Percentiles rank a stretch among this genome's conserved stretches.
phyloP scores from a whole-genome alignment of 2,797 vertebrate genomes.

The Cetoscarus ocellatus region DNA sequence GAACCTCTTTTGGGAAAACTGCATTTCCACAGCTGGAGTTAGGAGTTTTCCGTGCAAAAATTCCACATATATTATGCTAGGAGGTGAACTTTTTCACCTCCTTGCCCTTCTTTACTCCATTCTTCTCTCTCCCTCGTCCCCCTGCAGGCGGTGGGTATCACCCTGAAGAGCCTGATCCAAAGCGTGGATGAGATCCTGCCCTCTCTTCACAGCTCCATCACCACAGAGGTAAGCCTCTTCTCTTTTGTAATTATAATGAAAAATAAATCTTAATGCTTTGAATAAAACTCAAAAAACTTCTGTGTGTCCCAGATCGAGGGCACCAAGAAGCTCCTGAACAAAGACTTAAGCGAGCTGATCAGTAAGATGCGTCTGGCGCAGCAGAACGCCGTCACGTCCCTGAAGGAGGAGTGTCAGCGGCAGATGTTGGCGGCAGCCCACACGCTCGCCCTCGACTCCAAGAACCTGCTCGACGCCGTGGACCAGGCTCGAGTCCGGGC shows the following conservation, averaged over 20 bases:
- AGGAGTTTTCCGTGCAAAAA: too few species aligned
- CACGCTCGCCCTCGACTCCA: conserved; percentile 91
- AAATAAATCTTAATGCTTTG: background rate
- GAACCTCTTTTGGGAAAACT: too few species aligned
- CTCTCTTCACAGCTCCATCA: conserved; percentile 85
- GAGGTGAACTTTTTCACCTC: background rate
- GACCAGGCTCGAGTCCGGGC: conserved; percentile 90
- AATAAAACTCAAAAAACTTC: background rate
- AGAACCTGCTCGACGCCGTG: conserved; percentile 92
- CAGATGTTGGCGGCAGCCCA: conserved; percentile 93
- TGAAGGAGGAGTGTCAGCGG: conserved; percentile 90
- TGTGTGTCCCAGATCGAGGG: conserved; percentile 87
- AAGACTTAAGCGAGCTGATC: conserved; percentile 90
- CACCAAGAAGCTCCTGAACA: conserved; percentile 93
- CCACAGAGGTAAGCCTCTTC: conserved; percentile 86
- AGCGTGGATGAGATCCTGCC: conserved; percentile 93
- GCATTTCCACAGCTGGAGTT: too few species aligned
- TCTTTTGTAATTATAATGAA: background rate
- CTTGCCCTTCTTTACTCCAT: background rate
- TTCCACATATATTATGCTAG: too few species aligned
- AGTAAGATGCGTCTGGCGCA: conserved; percentile 93
- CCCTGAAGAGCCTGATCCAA: conserved; percentile 88
- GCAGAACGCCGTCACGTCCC: conserved; percentile 90
- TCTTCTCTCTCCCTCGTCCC: background rate
- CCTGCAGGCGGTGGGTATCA: conserved; percentile 87